Percentiles rank a stretch among this genome's conserved stretches.
Conservation (phyloP, 2,797 vertebrate genomes). For the Phataginus tricuspis region DNA sequence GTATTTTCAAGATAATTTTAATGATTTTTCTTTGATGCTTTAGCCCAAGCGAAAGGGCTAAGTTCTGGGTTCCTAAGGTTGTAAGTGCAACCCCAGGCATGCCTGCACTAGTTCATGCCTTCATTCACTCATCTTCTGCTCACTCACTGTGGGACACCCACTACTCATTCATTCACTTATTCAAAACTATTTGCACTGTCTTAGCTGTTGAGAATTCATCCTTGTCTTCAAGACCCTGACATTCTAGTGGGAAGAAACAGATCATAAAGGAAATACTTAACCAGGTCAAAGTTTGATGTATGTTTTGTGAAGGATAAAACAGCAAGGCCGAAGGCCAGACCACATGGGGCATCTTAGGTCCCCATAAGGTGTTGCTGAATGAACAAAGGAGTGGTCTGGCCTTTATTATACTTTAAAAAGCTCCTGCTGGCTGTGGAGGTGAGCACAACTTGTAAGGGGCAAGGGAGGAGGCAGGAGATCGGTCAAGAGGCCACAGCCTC, state of each 20-base stretch:
- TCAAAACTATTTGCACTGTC: not conserved
- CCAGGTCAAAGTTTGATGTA: not conserved
- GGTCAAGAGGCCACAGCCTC: not conserved
- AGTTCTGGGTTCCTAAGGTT: not conserved
- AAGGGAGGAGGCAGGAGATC: not conserved
- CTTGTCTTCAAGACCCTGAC: not conserved
- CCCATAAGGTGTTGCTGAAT: not conserved
- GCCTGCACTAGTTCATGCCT: not conserved
- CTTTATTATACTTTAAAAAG: not conserved
- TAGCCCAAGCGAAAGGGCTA: not conserved
- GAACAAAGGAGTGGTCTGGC: not conserved
- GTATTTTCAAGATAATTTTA: too few species aligned
- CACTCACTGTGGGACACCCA: not conserved
- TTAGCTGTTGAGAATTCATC: conserved; percentile 11
- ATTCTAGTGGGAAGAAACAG: not conserved
- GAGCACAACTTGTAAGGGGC: not conserved
- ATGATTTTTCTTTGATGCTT: too few species aligned
- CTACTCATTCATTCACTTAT: conserved; percentile 14
- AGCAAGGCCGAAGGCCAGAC: not conserved
- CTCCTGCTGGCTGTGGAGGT: not conserved
- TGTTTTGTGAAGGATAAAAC: not conserved
- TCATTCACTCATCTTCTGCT: not conserved
- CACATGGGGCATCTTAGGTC: not conserved
- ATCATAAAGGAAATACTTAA: not conserved
- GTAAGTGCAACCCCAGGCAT: not conserved